These are phyloP conservation scores for Zoanthus solanderi DNA, from an alignment of 92 coral and sea anemone genomes.

Conservation along the genomic window DNA sequence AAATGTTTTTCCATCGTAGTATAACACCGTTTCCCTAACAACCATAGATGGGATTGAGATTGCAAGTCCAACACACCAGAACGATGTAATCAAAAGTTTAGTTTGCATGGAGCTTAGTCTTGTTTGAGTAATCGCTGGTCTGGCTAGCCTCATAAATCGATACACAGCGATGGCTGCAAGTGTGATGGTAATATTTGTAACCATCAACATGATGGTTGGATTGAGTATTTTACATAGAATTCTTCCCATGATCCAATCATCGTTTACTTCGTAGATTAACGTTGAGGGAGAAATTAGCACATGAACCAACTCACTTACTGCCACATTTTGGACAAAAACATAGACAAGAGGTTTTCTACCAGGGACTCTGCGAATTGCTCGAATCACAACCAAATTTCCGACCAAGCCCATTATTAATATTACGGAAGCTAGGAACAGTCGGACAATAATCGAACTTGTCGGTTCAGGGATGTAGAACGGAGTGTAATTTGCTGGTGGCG, in stretches of 20 bases:
- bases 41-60: slow-evolving; percentile 14
- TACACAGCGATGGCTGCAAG: slow-evolving; percentile 41
- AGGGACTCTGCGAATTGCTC: not conserved
- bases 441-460: not conserved
- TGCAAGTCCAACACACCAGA: slow-evolving; percentile 34
- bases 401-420: slow-evolving; percentile 6
- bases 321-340: slow-evolving; percentile 19
- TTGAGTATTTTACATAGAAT: slow-evolving; percentile 29
- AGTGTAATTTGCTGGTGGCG: not conserved
- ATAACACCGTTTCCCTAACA: slow-evolving; percentile 11
- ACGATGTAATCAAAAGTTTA: slow-evolving; percentile 14
- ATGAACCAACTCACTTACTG: slow-evolving; percentile 24
- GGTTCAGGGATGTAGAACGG: slow-evolving; percentile 20
- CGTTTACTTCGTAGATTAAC: slow-evolving; percentile 18
- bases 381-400: slow-evolving; percentile 30
- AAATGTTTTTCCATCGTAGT: slow-evolving; percentile 23
- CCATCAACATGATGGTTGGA: slow-evolving; percentile 35
- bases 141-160: slow-evolving; percentile 1
- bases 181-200: slow-evolving; percentile 34
- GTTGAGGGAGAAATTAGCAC: slow-evolving; percentile 21
- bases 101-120: slow-evolving; percentile 17
- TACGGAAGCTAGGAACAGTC: slow-evolving; percentile 11
- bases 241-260: slow-evolving; percentile 40
- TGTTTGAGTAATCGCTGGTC: slow-evolving; percentile 15
- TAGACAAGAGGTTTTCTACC: slow-evolving; percentile 32